Evolutionary conservation across 2,797 vertebrate genomes (phyloP).

Genomic region (Tokudaia tokunoshimensis): DNA sequence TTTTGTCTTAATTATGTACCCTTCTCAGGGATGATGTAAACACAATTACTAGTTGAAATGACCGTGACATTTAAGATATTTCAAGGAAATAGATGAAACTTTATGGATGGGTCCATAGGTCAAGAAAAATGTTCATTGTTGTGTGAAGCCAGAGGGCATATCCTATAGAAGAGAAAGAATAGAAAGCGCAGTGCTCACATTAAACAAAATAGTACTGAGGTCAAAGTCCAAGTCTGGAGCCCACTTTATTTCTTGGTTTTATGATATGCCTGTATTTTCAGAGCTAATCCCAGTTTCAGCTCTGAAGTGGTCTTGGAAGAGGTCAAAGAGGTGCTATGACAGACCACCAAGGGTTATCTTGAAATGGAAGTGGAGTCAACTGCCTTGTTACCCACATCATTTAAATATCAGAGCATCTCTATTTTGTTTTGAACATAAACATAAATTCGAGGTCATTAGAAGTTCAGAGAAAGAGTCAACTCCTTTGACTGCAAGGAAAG

Average conservation of each 20-base stretch:
- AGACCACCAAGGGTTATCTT: background rate
- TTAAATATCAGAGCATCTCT: background rate
- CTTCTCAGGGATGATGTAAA: conserved; percentile 84
- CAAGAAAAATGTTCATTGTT: conserved; percentile 63
- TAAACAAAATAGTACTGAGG: conserved; percentile 12
- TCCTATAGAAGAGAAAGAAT: conserved; percentile 59
- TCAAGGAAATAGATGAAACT: conserved; percentile 71
- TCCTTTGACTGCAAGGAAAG: background rate
- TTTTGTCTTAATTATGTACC: conserved; percentile 78
- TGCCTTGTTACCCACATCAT: background rate
- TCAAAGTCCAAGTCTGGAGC: background rate
- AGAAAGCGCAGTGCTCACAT: background rate
- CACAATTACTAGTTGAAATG: conserved; percentile 79
- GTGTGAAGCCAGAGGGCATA: conserved; percentile 73
- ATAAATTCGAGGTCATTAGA: background rate
- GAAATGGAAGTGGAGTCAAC: background rate
- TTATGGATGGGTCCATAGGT: conserved; percentile 45
- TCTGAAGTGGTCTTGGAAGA: background rate
- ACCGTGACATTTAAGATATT: conserved; percentile 74
- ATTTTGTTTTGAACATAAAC: conserved; percentile 8
- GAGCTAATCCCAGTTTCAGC: background rate
- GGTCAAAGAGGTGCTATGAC: background rate
- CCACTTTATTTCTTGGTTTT: background rate
- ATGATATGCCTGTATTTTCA: background rate
- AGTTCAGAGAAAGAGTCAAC: background rate